phyloP scores from a whole-genome alignment of 2,888 invertebrate genomes.

The Trichacis sp. region DNA sequence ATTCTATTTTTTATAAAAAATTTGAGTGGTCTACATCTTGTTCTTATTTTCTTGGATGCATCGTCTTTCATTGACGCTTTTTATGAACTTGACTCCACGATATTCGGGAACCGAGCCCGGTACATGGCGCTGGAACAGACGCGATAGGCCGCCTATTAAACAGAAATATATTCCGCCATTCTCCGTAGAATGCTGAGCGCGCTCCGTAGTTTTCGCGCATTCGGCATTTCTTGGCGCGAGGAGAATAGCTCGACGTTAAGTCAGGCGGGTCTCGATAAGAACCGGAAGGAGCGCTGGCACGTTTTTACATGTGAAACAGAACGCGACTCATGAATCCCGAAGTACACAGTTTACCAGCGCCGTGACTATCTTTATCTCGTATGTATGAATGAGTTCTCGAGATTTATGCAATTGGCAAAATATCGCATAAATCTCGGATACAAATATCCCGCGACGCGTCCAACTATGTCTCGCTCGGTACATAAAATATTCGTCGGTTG shows the following conservation, averaged over 20 bases:
- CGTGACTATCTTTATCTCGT: constrained; percentile 28
- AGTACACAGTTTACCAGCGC: constrained; percentile 32
- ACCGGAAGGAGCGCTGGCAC: constrained; percentile 22
- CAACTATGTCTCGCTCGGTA: background rate
- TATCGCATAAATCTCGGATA: constrained; percentile 19
- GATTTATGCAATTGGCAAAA: constrained; percentile 34
- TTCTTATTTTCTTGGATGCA: too few relatives aligned
- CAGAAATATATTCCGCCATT: constrained; percentile 50
- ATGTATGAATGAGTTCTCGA: constrained; percentile 32
- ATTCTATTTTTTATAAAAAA: too few relatives aligned
- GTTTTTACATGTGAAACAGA: constrained; percentile 34
- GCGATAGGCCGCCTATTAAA: constrained; percentile 53
- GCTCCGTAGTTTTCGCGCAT: constrained; percentile 23
- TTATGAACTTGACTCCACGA: background rate
- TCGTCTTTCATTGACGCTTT: background rate
- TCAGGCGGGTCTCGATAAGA: constrained; percentile 17
- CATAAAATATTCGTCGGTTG: constrained; percentile 4
- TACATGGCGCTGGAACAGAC: constrained; percentile 48
- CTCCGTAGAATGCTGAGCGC: constrained; percentile 13
- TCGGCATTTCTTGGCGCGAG: constrained; percentile 19
- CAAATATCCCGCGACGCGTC: constrained; percentile 9
- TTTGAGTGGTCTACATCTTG: too few relatives aligned
- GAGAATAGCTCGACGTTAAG: constrained; percentile 11
- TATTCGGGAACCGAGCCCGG: background rate
- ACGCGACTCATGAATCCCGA: constrained; percentile 34